A percentile compares a stretch with the other conserved stretches of the same genome.
Evolutionary conservation across 2,113 vertebrate species (phyloP).

Genomic region (Peromyscus californicus): DNA sequence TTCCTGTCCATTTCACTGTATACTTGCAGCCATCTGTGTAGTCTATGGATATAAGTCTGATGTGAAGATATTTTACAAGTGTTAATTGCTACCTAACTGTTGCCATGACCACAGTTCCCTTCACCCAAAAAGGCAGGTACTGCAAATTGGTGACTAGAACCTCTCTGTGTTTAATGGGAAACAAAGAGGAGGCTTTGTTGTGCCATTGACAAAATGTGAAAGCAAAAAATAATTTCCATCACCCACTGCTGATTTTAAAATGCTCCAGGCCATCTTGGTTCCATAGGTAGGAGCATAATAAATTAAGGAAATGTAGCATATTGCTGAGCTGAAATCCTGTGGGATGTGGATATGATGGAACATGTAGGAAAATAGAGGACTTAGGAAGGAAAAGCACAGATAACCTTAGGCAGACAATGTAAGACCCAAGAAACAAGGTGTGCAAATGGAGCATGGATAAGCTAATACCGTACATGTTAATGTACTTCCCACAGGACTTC

Average conservation of each 20-base stretch:
- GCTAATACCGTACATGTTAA: background rate
- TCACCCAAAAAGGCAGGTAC: constrained; percentile 20
- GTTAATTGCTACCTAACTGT: constrained; percentile 39
- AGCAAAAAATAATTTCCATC: constrained; percentile 51
- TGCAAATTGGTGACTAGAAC: background rate
- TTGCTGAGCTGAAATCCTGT: constrained; percentile 73
- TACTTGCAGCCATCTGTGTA: background rate
- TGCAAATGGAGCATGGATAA: background rate
- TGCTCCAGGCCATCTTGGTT: constrained; percentile 73
- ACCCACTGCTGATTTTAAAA: constrained; percentile 70
- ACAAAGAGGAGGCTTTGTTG: constrained; percentile 42
- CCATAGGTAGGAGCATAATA: constrained; percentile 77
- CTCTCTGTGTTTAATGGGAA: constrained; percentile 52
- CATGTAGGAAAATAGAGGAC: constrained; percentile 68
- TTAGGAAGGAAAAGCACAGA: background rate
- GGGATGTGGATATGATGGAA: constrained; percentile 74
- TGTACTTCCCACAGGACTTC: background rate
- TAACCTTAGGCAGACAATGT: background rate
- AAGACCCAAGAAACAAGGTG: background rate
- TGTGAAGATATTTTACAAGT: background rate
- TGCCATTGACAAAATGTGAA: constrained; percentile 66
- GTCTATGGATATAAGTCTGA: background rate
- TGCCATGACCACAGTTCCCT: background rate
- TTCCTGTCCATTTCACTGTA: background rate
- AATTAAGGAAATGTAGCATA: constrained; percentile 78